Evolutionary conservation across 2,797 vertebrate genomes (phyloP), one percentile per base, ranked within the genome.

Genomic region (Chloroceryle inda): DNA sequence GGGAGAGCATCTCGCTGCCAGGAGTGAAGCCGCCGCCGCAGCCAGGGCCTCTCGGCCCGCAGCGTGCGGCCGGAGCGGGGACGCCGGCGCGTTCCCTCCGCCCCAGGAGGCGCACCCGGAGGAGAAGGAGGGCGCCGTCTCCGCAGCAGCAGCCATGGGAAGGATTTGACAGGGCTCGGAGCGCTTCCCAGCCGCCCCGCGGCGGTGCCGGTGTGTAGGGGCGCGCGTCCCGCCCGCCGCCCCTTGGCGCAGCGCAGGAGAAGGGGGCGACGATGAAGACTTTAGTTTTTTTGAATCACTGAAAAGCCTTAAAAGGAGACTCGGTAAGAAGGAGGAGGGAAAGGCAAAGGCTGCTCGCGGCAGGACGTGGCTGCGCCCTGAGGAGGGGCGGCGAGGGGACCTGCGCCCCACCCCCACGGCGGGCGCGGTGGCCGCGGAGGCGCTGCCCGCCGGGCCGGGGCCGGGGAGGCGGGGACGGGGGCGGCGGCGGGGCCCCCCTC

Each of bases 81-180:
- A n/a, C 94, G 35, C 89, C 94, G 95, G 73, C 89, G 94, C 94
- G 95, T 79, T 86, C 79, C 92, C 90, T 75, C 66, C 88, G 72
- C 92, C 78, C 64, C 88, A 83, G 49, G 94, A 95, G 97, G 90
- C 92, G 88, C 95, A 55, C 62, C 88, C 83, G 85, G 77, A 52
- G 85, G 38, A 85, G 67, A 11, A 77, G 42, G 67, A 77, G 63
- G 78, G 29, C 47, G 86, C 52, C 74, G 88, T 44, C 67, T 76
- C 86, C 35, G 59, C 84, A 33, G 66, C 86, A 2, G 72, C 59
- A 88, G 94, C 92, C 91, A 97, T 95, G 96, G 94, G 92, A 79
- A 90, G 94, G 94, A 88, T 96, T 92, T 97, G 96, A 94, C 92
- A 94, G 96, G 91, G 94, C 91, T 95, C 91, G 81, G 81, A 94